Conservation (phyloP, 2,797 vertebrate species). For the Chromobotia macracanthus region DNA sequence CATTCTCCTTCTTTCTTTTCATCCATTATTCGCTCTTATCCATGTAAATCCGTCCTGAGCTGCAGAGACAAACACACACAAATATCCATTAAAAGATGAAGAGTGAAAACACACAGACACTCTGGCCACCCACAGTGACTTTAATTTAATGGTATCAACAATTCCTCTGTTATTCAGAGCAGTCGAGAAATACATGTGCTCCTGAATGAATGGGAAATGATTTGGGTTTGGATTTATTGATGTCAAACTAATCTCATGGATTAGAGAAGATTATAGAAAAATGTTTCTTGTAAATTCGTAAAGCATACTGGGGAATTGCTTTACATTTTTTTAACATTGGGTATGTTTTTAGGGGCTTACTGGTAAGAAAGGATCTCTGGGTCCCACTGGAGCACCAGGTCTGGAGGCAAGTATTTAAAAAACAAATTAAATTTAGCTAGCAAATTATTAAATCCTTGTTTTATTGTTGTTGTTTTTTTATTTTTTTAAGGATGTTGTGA, state of each 20-base stretch:
- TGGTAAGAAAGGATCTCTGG: constrained; percentile 86
- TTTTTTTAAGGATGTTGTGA: no score
- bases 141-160: background rate
- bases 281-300: background rate
- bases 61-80: no score
- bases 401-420: constrained; percentile 81
- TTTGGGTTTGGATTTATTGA: background rate
- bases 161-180: background rate
- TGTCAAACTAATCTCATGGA: background rate
- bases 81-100: no score
- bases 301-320: background rate
- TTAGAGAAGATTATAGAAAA: background rate
- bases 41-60: background rate
- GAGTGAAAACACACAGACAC: no score
- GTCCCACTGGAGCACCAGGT: constrained; percentile 83
- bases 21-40: background rate
- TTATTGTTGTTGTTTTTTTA: no score
- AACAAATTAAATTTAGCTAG: no score
- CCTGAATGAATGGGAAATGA: background rate
- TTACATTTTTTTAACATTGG: background rate
- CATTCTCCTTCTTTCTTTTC: background rate
- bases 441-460: no score
- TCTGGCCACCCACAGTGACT: background rate
- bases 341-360: constrained; percentile 78
- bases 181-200: background rate